Evolutionary conservation across 2,888 invertebrate species (phyloP), one percentile per base, ranked within the genome.

Genomic region (Muscina levida): DNA sequence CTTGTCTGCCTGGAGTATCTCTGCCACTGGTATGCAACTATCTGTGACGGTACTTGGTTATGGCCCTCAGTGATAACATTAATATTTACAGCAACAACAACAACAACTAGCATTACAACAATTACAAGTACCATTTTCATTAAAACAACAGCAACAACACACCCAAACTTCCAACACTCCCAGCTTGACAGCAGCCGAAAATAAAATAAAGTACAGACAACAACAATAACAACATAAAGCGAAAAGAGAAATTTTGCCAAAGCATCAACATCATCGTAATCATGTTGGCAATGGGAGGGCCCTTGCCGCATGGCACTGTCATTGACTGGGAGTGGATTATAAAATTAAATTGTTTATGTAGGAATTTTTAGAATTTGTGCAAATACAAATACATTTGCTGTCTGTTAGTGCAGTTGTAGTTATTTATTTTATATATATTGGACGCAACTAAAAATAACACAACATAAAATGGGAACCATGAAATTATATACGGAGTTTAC

Each of bases 291-390:
- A 1, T 51, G 8, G 1, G 19, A 2, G 13, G 53, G 24, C 31
- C 31, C 8, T 3, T 31, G 4, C 31, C 31, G 4, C 8, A 5
- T 8, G 3, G 13, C 5, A 53, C 2, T 24, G 13, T 10, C 13
- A 22, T 22, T 48, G 19, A 24, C 53, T 22, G 62, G 22, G 17
- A 62, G 51, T 68, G 67, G 72, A 67, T 77, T 68, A 59, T 72
- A 72, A 68, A 72, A 68, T 72, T 48, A 62, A 77, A 72, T 71
- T 77, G 67, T 77, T 77, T 77, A 46, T 53, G 15, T 62, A 70
- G 44, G 42, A 65, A 65, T 65, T 70, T 46, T 66, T 19, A 11
- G 10, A 62, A 42, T 24, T 70, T 39, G 13, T 26, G 13, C 53
- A 53, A 53, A 53, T 51, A 51, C 3, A n/a, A n/a, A n/a, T n/a